Evolutionary conservation across 2,797 vertebrate species (phyloP), one percentile per base, ranked within the genome.

Genomic region (Phrynocephalus forsythii): DNA sequence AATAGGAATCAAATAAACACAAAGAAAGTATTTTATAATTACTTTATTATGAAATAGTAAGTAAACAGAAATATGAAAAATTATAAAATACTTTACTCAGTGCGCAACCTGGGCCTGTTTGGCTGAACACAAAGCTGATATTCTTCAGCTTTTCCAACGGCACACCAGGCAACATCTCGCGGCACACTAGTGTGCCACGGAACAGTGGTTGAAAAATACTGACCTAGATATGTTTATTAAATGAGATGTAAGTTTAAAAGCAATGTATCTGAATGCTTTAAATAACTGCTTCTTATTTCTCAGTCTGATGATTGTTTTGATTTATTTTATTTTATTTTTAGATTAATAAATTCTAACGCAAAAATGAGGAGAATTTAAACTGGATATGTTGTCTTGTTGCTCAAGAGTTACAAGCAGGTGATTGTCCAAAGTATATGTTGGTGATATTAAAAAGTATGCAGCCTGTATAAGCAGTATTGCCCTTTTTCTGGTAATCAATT

Each of bases 251-350:
- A 30, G 28, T 69, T 8, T 52, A 83, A 71, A 69, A 71, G 20
- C 44, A 82, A 5, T 69, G 16, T 30, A 87, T 85, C 30, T 82
- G 56, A 26, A 24, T 81, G 26, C 50, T 44, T 60, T 78, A 30
- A 52, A 4, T 79, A 72, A 72, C 68, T 85, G 28, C 44, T 79
- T 87, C 44, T 86, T 84, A 84, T 88, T 89, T 38, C 44, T 73
- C 48, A 38, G 28, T 66, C 79, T 87, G 84, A 56, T 7, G 52
- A 9, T 56, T 56, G 52, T 56, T 56, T 56, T 56, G 52, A 56
- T 56, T 81, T 72, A 50, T 30, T 81, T 72, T 38, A 15, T 10
- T 86, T 91, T 90, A 68, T 3, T 18, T 86, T 20, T 69, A 26
- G 7, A 5, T 38, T 66, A 0, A 1, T 5, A 5, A n/a, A 75